Conservation (phyloP, 2,888 invertebrate genomes). For the Xiphydria camelus region DNA sequence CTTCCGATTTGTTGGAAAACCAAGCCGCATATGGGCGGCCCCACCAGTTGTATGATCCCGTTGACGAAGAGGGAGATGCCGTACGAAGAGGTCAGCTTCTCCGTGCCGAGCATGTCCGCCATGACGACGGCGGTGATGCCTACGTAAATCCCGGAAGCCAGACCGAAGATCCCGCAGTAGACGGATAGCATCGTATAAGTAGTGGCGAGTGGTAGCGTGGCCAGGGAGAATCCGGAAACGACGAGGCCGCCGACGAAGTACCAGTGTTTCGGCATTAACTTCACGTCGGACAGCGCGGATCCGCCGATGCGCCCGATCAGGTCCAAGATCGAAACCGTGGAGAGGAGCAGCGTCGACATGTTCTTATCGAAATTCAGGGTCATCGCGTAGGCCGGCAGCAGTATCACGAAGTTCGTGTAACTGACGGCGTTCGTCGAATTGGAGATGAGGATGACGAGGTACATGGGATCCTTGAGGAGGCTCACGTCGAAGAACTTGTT, state of each 20-base stretch:
- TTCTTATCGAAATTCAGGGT: slow-evolving; percentile 72
- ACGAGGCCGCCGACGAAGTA: slow-evolving; percentile 81
- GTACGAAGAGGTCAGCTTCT: slow-evolving; percentile 82
- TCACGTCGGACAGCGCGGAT: slow-evolving; percentile 79
- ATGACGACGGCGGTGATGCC: slow-evolving; percentile 86
- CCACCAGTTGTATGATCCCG: slow-evolving; percentile 78
- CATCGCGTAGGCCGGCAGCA: slow-evolving; percentile 77
- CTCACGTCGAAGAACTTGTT: slow-evolving; percentile 76
- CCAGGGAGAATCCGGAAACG: slow-evolving; percentile 75
- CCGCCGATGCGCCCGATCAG: slow-evolving; percentile 83
- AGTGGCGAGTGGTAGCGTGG: slow-evolving; percentile 70
- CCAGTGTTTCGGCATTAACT: slow-evolving; percentile 76
- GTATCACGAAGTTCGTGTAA: slow-evolving; percentile 83
- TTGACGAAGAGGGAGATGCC: slow-evolving; percentile 85
- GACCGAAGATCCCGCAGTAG: slow-evolving; percentile 77
- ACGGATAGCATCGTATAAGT: slow-evolving; percentile 68
- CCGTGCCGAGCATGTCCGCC: slow-evolving; percentile 85
- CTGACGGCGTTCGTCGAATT: slow-evolving; percentile 86
- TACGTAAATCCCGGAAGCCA: slow-evolving; percentile 83
- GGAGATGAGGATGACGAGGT: slow-evolving; percentile 79
- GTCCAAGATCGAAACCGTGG: slow-evolving; percentile 80
- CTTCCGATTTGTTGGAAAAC: slow-evolving; percentile 68
- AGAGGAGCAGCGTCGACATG: slow-evolving; percentile 72
- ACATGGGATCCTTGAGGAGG: slow-evolving; percentile 76
- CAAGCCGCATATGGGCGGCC: slow-evolving; percentile 81